These are phyloP conservation scores for Notospermus geniculatus DNA, from an alignment of 1,140 invertebrate species.

Conservation along the genomic window DNA sequence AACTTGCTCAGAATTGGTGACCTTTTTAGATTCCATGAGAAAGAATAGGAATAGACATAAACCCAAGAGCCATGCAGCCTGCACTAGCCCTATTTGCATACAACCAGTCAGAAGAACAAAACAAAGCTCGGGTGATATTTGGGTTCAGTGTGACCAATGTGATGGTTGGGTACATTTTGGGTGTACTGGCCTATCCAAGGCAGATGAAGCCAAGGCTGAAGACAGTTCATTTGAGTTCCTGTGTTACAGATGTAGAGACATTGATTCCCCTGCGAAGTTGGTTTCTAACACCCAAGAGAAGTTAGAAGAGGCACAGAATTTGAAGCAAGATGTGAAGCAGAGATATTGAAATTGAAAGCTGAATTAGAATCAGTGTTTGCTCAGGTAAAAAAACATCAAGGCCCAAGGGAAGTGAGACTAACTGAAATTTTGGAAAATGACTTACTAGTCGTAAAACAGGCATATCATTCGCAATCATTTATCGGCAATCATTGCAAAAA, in stretches of 20 bases:
- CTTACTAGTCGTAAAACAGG: not conserved
- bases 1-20: not conserved
- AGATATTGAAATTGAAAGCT: not conserved
- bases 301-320: no score
- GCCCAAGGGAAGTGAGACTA: not conserved
- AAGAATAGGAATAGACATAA: not conserved
- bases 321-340: not conserved
- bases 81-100: not conserved
- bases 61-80: not conserved
- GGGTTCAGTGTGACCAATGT: not conserved
- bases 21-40: not conserved
- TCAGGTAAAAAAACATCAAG: not conserved
- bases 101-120: not conserved
- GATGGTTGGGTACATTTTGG: no score
- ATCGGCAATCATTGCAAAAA: slow-evolving; percentile 3
- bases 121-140: not conserved
- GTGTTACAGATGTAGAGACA: no score
- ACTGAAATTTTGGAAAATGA: not conserved
- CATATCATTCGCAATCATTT: not conserved
- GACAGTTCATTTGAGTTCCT: no score
- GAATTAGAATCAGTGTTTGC: not conserved
- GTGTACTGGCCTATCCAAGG: no score
- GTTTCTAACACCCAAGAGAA: no score
- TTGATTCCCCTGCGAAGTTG: no score
- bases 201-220: no score